Evolutionary conservation across 37 sponge, comb jelly and placozoan genomes (phyloP).

Genomic region (Ianthella basta): DNA sequence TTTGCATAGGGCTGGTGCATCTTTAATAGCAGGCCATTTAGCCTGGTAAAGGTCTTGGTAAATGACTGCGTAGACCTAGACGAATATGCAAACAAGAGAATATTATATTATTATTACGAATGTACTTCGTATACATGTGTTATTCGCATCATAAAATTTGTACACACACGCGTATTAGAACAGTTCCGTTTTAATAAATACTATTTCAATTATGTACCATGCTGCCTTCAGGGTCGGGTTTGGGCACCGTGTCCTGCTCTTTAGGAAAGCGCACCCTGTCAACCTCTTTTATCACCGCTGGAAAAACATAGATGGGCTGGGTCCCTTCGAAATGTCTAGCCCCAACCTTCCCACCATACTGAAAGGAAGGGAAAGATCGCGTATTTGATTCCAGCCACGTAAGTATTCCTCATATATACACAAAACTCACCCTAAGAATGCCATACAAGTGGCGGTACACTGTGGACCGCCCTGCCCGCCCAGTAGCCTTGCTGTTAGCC

Average conservation of each 20-base stretch:
- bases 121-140: neutral
- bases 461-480: constrained; percentile 1
- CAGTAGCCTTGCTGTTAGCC: neutral
- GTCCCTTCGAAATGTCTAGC: neutral
- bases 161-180: neutral
- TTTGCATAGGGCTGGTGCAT: neutral
- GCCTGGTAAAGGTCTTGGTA: neutral
- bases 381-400: neutral
- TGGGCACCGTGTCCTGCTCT: neutral
- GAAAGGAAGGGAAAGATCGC: neutral
- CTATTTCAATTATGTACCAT: neutral
- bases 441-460: neutral
- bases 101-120: neutral
- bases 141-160: no score
- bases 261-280: neutral
- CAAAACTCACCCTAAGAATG: constrained; percentile 7
- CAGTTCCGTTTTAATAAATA: neutral
- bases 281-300: neutral
- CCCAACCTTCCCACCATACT: neutral
- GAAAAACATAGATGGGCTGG: neutral
- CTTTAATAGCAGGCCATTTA: constrained; percentile 6
- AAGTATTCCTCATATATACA: no score
- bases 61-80: neutral
- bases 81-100: neutral
- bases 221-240: neutral